A percentile compares a stretch with the other conserved stretches of the same genome.
phyloP scores from a whole-genome alignment of 2,888 invertebrate genomes.

The Hoplodrina ambigua region DNA sequence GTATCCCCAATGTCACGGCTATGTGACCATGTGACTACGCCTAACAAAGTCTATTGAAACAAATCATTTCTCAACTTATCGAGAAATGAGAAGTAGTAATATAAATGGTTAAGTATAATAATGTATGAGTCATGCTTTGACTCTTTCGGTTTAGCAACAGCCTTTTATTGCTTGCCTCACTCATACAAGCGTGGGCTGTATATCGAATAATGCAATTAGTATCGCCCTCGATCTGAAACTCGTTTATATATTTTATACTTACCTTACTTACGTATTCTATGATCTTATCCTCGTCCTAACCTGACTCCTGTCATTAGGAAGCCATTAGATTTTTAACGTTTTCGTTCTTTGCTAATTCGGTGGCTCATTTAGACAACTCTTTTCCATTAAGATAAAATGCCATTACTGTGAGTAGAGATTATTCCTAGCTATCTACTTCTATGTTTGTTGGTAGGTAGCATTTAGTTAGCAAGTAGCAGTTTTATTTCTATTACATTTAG shows the following conservation, averaged over 20 bases:
- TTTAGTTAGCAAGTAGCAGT: background rate
- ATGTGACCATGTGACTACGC: constrained; percentile 35
- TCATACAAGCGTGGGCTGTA: constrained; percentile 56
- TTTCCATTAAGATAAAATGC: constrained; percentile 38
- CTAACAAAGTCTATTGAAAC: constrained; percentile 35
- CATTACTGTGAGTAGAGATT: constrained; percentile 11
- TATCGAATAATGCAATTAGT: constrained; percentile 62
- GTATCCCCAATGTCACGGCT: constrained; percentile 69
- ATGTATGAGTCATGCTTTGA: constrained; percentile 53
- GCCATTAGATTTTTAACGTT: constrained; percentile 10
- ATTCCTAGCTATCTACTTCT: background rate
- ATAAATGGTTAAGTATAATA: constrained; percentile 27
- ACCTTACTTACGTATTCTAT: constrained; percentile 11
- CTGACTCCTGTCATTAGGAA: constrained; percentile 29
- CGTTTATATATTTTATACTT: constrained; percentile 34
- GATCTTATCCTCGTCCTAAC: constrained; percentile 11
- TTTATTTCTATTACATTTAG: constrained; percentile 18
- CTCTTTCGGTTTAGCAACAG: constrained; percentile 56
- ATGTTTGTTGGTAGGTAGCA: background rate
- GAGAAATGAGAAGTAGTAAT: constrained; percentile 39
- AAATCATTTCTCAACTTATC: constrained; percentile 56
- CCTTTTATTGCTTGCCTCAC: constrained; percentile 57
- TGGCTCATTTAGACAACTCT: constrained; percentile 7
- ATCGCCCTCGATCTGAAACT: constrained; percentile 56
- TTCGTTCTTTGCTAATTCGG: constrained; percentile 19